Evolutionary conservation across 1,140 invertebrate genomes (phyloP).

Genomic region (Physella acuta): DNA sequence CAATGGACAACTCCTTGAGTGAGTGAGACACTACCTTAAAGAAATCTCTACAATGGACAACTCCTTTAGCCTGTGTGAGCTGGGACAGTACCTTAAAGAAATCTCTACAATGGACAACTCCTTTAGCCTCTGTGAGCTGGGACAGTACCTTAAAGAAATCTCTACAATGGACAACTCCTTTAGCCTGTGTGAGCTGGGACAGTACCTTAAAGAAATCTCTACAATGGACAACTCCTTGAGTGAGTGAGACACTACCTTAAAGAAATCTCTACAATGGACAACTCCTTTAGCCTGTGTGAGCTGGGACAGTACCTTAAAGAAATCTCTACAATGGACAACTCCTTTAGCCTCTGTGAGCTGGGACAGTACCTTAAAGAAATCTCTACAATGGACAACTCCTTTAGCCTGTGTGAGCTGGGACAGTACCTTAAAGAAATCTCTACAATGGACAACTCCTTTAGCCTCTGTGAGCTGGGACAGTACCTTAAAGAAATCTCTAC

Average conservation of each 20-base stretch:
- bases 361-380: too few species aligned
- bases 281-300: slow-evolving; percentile 72
- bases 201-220: slow-evolving; percentile 81
- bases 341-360: slow-evolving; percentile 73
- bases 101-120: slow-evolving; percentile 79
- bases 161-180: slow-evolving; percentile 79
- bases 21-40: slow-evolving; percentile 71
- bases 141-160: slow-evolving; percentile 80
- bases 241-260: slow-evolving; percentile 72
- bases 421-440: slow-evolving; percentile 77
- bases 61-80: too few species aligned
- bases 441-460: slow-evolving; percentile 76
- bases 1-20: slow-evolving; percentile 78
- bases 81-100: slow-evolving; percentile 84
- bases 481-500: slow-evolving; percentile 81
- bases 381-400: too few species aligned
- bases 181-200: slow-evolving; percentile 71
- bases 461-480: slow-evolving; percentile 73
- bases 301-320: slow-evolving; percentile 70
- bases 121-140: slow-evolving; percentile 71
- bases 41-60: slow-evolving; percentile 80
- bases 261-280: slow-evolving; percentile 79
- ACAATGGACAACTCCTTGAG: slow-evolving; percentile 77
- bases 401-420: not conserved
- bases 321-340: slow-evolving; percentile 77